phyloP scores from a whole-genome alignment of 1,140 invertebrate species.

The Anthonomus grandis region DNA sequence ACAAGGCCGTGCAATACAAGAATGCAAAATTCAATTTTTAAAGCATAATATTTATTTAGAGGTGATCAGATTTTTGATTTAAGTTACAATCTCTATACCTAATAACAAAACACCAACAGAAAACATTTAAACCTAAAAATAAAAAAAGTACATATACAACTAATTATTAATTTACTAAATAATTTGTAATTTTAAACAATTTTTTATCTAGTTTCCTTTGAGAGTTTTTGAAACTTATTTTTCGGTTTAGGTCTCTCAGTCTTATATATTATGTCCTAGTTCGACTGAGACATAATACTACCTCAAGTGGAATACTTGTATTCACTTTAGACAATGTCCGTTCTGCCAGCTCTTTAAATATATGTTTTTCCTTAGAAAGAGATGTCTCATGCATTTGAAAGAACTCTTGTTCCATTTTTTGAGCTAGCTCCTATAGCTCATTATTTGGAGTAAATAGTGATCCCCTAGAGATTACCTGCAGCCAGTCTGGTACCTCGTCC shows the following conservation, averaged over 20 bases:
- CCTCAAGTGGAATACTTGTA: neutral
- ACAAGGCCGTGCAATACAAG: too few species aligned
- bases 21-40: too few species aligned
- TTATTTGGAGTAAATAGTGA: constrained; percentile 2
- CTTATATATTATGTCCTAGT: too few species aligned
- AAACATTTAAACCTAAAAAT: neutral
- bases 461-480: neutral
- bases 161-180: too few species aligned
- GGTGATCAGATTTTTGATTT: too few species aligned
- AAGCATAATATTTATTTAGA: too few species aligned
- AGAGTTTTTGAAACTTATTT: constrained; percentile 8
- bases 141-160: constrained; percentile 1
- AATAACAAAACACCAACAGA: neutral
- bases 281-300: constrained; percentile 2
- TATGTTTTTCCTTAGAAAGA: neutral
- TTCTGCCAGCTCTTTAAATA: constrained; percentile 4
- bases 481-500: neutral
- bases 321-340: constrained; percentile 2
- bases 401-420: constrained; percentile 1
- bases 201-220: too few species aligned
- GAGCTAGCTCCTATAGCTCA: neutral
- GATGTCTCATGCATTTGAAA: constrained; percentile 3
- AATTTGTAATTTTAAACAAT: neutral
- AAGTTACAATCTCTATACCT: too few species aligned
- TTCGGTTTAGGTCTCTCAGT: constrained; percentile 1